Evolutionary conservation across 2,888 invertebrate species (phyloP).

Genomic region (Laspeyria flexula): DNA sequence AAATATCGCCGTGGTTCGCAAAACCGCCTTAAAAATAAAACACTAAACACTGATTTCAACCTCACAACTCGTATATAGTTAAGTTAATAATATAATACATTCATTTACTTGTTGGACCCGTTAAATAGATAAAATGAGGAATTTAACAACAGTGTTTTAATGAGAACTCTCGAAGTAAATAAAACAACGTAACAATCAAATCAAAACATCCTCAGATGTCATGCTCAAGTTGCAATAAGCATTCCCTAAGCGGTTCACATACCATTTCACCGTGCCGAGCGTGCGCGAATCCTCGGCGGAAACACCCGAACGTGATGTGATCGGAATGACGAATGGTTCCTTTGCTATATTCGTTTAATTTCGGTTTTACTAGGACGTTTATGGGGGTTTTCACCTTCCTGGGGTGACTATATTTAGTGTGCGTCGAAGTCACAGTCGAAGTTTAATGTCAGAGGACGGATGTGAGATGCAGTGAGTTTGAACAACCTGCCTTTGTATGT

Average conservation of each 20-base stretch:
- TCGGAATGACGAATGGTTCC: constrained; percentile 39
- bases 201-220: constrained; percentile 33
- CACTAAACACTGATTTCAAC: no score
- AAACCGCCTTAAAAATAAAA: no score
- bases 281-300: constrained; percentile 46
- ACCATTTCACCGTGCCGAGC: constrained; percentile 34
- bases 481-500: no score
- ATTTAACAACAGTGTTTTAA: background rate
- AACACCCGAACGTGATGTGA: constrained; percentile 39
- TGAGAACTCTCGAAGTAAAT: background rate
- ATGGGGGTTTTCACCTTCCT: constrained; percentile 32
- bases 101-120: no score
- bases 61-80: no score
- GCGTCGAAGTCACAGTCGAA: background rate
- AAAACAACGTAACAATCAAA: constrained; percentile 16
- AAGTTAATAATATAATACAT: no score
- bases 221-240: constrained; percentile 19
- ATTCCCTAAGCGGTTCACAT: constrained; percentile 33
- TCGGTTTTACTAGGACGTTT: constrained; percentile 31
- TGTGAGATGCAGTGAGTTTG: no score
- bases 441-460: background rate
- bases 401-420: constrained; percentile 1
- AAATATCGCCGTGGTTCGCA: no score
- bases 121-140: background rate
- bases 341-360: constrained; percentile 35